Evolutionary conservation across 2,888 invertebrate genomes (phyloP).

Genomic region (Xiphydria camelus): DNA sequence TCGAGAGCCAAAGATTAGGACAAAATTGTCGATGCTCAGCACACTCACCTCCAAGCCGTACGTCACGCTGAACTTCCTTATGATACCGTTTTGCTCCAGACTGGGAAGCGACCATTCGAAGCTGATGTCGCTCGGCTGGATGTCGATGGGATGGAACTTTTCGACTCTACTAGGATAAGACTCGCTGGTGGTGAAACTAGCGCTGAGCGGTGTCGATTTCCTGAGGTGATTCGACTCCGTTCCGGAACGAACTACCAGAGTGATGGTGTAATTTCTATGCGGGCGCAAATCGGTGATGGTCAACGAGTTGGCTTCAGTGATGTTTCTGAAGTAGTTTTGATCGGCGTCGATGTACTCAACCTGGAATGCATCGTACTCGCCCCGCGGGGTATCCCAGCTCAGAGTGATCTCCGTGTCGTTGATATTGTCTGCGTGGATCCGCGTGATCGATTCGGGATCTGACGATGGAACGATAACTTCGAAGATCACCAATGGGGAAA

Average conservation of each 20-base stretch:
- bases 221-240: constrained; percentile 75
- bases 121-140: constrained; percentile 78
- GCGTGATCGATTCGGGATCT: constrained; percentile 84
- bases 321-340: constrained; percentile 70
- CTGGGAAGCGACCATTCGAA: constrained; percentile 81
- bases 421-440: constrained; percentile 76
- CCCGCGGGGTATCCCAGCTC: constrained; percentile 80
- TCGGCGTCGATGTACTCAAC: constrained; percentile 80
- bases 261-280: constrained; percentile 86
- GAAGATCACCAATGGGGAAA: too few relatives aligned
- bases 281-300: constrained; percentile 76
- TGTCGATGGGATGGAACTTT: constrained; percentile 75
- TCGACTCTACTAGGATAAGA: constrained; percentile 85
- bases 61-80: constrained; percentile 78
- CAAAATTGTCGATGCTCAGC: not conserved
- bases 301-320: constrained; percentile 70
- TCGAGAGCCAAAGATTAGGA: too few relatives aligned
- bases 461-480: too few relatives aligned
- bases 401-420: constrained; percentile 80
- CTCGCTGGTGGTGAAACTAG: constrained; percentile 79
- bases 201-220: constrained; percentile 77
- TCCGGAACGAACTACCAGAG: constrained; percentile 82
- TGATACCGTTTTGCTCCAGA: constrained; percentile 81
- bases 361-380: constrained; percentile 87
- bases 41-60: constrained; percentile 69